Conservation (phyloP, 1,140 invertebrate genomes). For the Goniozus legneri region DNA sequence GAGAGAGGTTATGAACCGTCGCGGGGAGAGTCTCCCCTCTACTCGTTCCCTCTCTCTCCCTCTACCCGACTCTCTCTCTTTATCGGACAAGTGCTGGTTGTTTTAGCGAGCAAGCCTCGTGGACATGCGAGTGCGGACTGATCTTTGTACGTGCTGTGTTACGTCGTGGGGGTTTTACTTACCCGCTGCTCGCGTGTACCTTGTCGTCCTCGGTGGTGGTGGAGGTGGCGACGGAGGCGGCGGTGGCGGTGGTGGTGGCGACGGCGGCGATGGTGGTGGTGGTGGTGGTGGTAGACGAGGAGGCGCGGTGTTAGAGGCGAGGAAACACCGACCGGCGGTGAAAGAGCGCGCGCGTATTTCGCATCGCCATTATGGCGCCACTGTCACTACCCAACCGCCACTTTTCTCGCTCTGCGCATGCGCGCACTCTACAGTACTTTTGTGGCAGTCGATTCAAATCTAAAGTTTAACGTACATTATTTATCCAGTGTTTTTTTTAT, state of each 20-base stretch:
- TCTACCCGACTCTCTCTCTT: background rate
- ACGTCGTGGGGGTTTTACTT: slow-evolving; percentile 51
- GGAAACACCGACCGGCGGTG: slow-evolving; percentile 27
- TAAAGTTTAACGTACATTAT: too few relatives aligned
- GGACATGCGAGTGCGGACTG: slow-evolving; percentile 53
- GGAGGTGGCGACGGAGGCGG: slow-evolving; percentile 26
- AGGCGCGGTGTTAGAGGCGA: slow-evolving; percentile 24
- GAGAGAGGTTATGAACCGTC: too few relatives aligned
- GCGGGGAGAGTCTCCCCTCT: too few relatives aligned
- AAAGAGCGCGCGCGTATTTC: slow-evolving; percentile 32
- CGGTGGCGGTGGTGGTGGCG: slow-evolving; percentile 11
- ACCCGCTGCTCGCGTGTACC: slow-evolving; percentile 42
- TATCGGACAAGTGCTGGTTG: too few relatives aligned
- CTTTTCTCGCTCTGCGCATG: slow-evolving; percentile 14
- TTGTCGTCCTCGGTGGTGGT: slow-evolving; percentile 33
- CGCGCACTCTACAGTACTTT: too few relatives aligned
- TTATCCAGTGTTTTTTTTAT: too few relatives aligned
- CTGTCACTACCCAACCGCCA: slow-evolving; percentile 27
- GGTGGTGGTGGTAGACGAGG: slow-evolving; percentile 29
- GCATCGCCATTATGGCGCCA: slow-evolving; percentile 40
- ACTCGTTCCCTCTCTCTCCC: background rate
- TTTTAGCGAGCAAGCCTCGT: slow-evolving; percentile 49
- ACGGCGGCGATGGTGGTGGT: too few relatives aligned
- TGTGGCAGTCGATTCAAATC: too few relatives aligned
- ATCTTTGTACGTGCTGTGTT: slow-evolving; percentile 34